These are phyloP conservation scores for Bungarus multicinctus DNA, from an alignment of 2,113 vertebrate species.

Conservation along the genomic window DNA sequence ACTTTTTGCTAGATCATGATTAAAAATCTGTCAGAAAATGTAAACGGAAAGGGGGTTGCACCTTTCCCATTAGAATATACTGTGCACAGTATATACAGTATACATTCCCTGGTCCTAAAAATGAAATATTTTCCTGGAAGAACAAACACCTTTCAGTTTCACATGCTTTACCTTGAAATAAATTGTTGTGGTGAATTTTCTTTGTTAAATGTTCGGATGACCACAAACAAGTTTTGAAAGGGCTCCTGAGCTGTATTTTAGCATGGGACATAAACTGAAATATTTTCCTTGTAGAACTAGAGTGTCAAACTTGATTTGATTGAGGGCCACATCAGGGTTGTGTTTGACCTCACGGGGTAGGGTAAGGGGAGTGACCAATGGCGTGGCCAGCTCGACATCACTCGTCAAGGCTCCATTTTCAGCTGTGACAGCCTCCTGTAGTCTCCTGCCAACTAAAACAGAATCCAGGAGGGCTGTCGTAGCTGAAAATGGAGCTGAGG, in stretches of 20 bases:
- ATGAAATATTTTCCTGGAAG: not conserved
- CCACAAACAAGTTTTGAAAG: not conserved
- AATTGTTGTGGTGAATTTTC: not conserved
- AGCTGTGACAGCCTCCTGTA: too few relatives aligned
- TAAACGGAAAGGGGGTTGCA: not conserved
- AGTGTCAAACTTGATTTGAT: too few relatives aligned
- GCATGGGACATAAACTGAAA: slow-evolving; percentile 7
- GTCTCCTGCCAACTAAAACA: too few relatives aligned
- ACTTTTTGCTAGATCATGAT: not conserved
- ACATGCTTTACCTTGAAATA: not conserved
- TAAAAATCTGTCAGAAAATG: not conserved
- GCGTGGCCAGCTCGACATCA: too few relatives aligned
- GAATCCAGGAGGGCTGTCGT: too few relatives aligned
- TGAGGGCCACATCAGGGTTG: too few relatives aligned
- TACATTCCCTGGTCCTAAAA: not conserved
- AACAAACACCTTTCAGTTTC: not conserved
- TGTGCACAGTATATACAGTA: not conserved
- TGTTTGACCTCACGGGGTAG: too few relatives aligned
- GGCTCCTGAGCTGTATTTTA: not conserved
- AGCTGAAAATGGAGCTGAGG: too few relatives aligned
- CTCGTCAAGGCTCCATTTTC: too few relatives aligned
- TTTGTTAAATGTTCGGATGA: not conserved
- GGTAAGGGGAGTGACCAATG: rapidly evolving
- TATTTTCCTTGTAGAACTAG: not conserved
- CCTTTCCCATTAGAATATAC: not conserved